A percentile compares a stretch with the other conserved stretches of the same genome.
These are phyloP conservation scores for Aplocera efformata DNA, from an alignment of 2,888 invertebrate genomes.

Conservation along the genomic window DNA sequence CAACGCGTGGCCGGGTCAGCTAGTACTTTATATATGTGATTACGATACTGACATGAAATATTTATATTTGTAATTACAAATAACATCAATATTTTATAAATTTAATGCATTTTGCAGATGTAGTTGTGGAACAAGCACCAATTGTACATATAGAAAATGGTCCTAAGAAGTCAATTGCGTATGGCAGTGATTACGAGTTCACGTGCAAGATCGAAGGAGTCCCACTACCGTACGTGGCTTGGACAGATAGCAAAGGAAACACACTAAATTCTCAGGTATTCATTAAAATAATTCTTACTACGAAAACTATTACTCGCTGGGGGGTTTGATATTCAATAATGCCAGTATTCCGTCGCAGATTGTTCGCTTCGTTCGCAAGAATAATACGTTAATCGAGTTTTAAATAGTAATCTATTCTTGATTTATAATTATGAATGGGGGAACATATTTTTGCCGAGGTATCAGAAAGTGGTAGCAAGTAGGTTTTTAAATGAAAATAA, in stretches of 20 bases:
- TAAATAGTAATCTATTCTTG: too few relatives aligned
- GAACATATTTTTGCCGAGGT: too few relatives aligned
- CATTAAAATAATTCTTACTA: background rate
- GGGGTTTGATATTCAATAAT: too few relatives aligned
- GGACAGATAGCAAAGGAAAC: constrained; percentile 12
- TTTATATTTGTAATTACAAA: too few relatives aligned
- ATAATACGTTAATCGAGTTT: background rate
- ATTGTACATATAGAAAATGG: constrained; percentile 7
- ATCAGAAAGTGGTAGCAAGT: too few relatives aligned
- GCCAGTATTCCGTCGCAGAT: too few relatives aligned
- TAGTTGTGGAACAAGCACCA: constrained; percentile 10
- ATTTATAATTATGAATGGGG: too few relatives aligned
- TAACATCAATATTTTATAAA: background rate
- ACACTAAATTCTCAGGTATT: constrained; percentile 3
- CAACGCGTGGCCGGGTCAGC: too few relatives aligned
- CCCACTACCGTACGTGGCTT: constrained; percentile 12
- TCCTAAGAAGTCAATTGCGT: background rate
- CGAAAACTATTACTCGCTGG: too few relatives aligned
- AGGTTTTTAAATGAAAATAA: too few relatives aligned
- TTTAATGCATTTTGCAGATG: constrained; percentile 17
- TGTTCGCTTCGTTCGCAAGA: background rate
- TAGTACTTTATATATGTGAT: too few relatives aligned
- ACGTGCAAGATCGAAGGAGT: constrained; percentile 11
- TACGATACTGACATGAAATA: too few relatives aligned
- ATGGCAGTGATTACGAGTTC: constrained; percentile 4